Base-by-base conservation (phyloP, 1,140 invertebrate genomes). In the Bilobella aurantiaca region DNA sequence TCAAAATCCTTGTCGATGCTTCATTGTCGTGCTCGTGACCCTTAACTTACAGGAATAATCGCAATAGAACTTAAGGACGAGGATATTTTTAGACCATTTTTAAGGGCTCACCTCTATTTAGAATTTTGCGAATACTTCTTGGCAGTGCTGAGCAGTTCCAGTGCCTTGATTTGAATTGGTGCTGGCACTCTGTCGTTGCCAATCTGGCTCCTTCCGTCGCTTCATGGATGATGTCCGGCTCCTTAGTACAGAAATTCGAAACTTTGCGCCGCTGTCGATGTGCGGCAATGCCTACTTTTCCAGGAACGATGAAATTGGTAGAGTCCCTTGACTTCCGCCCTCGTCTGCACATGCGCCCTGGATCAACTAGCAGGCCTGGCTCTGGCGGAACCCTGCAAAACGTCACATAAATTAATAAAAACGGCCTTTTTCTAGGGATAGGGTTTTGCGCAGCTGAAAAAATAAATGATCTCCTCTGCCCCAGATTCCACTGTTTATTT, bases 91-190 rank as follows among this genome's bases (percentile, higher is more conserved):
- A n/a, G n/a, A n/a, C n/a, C n/a, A n/a, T n/a, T n/a, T n/a, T n/a
- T n/a, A n/a, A n/a, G n/a, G n/a, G n/a, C 80, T 84, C 77, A 89
- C 90, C 90, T 81, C 85, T 84, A 74, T 86, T 78, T 63, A 93
- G 79, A 72, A 92, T 87, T 78, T 89, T 90, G 74, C 85, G 84
- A 75, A 92, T 85, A 65, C 88, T 89, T 65, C 85, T 82, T 69
- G 84, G 83, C 34, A 85, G 81, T 0, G 86, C 85, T 14, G 89
- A 90, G 75, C 90, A 91, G 76, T 92, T 93, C 89, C 89, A 93
- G 70, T 86, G 80, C 58, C 89, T 81, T 74, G 88, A 84, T 31
- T 86, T 82, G 77, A 93, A 91, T 78, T 93, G 90, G 74, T 85
- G 85, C 66, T 90, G 87, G 75, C 89, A 93, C 82, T 93, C 89